A percentile compares a stretch with the other conserved stretches of the same genome.
These are phyloP conservation scores for Hydrocynus forskahlii DNA, from an alignment of 2,797 vertebrate genomes.

Conservation along the genomic window DNA sequence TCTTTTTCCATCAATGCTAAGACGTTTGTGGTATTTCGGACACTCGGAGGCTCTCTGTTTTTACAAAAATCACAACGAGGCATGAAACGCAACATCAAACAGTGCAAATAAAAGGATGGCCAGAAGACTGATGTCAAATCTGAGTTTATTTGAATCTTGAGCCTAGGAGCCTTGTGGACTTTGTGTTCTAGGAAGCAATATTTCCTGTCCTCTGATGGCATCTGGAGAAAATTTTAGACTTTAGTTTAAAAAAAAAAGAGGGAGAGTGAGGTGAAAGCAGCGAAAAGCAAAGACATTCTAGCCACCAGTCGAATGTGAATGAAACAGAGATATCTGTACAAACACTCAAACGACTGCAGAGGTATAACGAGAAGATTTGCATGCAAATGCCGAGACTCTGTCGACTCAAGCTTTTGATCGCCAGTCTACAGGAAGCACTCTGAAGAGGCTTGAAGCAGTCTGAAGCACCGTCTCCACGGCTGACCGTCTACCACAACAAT, in stretches of 20 bases:
- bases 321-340: neutral
- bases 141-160: slow-evolving; percentile 33
- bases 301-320: neutral
- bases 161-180: neutral
- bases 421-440: neutral
- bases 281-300: neutral
- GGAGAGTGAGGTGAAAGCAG: neutral
- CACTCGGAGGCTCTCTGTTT: neutral
- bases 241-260: slow-evolving; percentile 14
- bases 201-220: slow-evolving; percentile 34
- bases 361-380: neutral
- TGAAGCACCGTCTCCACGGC: no score
- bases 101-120: neutral
- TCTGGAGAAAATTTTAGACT: slow-evolving; percentile 13
- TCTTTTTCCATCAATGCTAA: neutral
- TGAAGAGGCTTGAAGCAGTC: no score
- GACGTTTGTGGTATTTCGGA: neutral
- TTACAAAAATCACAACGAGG: slow-evolving; percentile 8
- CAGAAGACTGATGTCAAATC: slow-evolving; percentile 30
- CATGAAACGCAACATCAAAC: neutral
- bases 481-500: neutral
- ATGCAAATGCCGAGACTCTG: neutral
- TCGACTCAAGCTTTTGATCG: neutral
- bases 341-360: neutral
- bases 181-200: slow-evolving; percentile 20